Evolutionary conservation across 2,113 vertebrate species (phyloP).

Genomic region (Gavialis gangeticus): DNA sequence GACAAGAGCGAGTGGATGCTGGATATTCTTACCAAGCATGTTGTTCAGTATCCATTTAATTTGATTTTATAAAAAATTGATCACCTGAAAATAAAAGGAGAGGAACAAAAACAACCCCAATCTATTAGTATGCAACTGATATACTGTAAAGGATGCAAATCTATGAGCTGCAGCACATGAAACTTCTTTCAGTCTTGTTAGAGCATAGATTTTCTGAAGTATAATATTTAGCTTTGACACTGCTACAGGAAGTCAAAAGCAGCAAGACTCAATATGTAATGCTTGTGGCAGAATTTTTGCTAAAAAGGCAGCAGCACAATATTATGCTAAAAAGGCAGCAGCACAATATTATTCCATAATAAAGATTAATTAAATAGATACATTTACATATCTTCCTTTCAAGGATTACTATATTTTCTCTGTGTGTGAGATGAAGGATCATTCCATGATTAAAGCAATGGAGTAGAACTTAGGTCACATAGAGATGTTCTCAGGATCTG

Average conservation of each 20-base stretch:
- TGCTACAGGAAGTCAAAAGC: not conserved
- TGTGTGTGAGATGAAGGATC: not conserved
- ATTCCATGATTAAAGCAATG: not conserved
- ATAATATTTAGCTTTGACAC: not conserved
- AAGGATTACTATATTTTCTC: not conserved
- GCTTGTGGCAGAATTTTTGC: not conserved
- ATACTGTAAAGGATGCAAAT: not conserved
- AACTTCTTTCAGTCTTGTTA: not conserved
- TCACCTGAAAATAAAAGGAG: not conserved
- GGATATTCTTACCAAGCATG: not conserved
- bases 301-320: not conserved
- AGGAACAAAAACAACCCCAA: not conserved
- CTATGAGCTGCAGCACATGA: not conserved
- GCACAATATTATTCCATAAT: not conserved
- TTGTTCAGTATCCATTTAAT: not conserved
- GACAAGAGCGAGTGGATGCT: not conserved
- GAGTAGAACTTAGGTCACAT: accelerated
- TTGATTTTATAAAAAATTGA: not conserved
- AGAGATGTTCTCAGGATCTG: no score
- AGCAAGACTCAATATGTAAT: not conserved
- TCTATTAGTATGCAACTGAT: not conserved
- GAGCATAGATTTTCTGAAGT: not conserved
- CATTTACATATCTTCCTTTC: not conserved
- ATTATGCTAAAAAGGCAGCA: not conserved
- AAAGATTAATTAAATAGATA: not conserved